Base-by-base conservation (phyloP, 2,888 invertebrate species). In the Scelioninae gen. 2 region DNA sequence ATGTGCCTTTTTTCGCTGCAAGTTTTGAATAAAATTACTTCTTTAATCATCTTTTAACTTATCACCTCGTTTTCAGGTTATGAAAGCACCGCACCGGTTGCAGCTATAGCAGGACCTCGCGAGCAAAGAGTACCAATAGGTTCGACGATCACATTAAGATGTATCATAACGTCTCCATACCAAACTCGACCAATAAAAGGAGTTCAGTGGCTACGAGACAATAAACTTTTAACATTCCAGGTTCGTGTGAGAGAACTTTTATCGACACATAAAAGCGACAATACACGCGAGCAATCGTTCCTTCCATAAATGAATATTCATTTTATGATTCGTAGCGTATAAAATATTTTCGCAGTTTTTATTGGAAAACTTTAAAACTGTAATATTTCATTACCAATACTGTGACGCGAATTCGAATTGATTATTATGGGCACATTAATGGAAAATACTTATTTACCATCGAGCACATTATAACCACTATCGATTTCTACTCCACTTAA, bases 161-260 rank as follows among this genome's bases (percentile, higher is more conserved):
- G 90, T 85, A 87, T 89, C 82, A 87, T 90, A 81, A 87, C 87
- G 75, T 86, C 84, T 74, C 83, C 84, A 50, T 83, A 85, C 79
- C 83, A 84, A 78, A 83, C 84, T 31, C 82, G 85, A 35, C 86
- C 86, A 69, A 84, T 85, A 77, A 83, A 84, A 76, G 84, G 83
- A 63, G 88, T 90, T 73, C 88, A 88, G 81, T 90, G 90, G 90
- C 85, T 89, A 74, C 88, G 88, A 81, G 88, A 89, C 79, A 88
- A 88, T 77, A 87, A 87, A 80, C 88, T 89, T 82, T 86, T 90
- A 78, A 87, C 88, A 82, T 88, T 88, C 83, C 88, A 89, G 87
- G 90, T 89, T 3, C 22, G 63, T 55, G 13, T 41, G 28, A 41
- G 28, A 53, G 13, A 84, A 79, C 74, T 77, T 69, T 76, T 76